phyloP scores from a whole-genome alignment of 2,797 vertebrate species.

The Rallus crepitans region DNA sequence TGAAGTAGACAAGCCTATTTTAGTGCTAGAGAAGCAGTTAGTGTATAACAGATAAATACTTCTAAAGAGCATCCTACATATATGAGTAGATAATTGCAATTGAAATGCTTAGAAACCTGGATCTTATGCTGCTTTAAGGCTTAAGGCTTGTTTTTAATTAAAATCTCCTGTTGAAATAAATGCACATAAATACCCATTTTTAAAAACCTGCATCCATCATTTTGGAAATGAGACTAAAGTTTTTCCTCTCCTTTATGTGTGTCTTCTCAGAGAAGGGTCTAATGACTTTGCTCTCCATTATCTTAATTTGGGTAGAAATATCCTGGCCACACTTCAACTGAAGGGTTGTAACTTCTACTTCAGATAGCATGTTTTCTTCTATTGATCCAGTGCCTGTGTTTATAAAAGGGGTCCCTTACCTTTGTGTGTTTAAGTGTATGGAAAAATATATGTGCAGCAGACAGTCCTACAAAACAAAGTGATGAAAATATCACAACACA shows the following conservation, averaged over 20 bases:
- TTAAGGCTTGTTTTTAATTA: not conserved
- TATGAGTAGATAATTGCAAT: not conserved
- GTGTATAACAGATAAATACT: not conserved
- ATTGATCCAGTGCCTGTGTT: not conserved
- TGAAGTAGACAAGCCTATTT: not conserved
- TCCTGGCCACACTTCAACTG: fast-evolving
- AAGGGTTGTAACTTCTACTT: fast-evolving
- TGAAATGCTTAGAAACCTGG: not conserved
- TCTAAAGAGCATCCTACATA: not conserved
- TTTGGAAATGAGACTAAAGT: not conserved
- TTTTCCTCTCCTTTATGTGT: not conserved
- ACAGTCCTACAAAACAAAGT: not conserved
- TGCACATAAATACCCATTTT: not conserved
- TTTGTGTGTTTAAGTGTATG: not conserved
- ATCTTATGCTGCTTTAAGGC: not conserved
- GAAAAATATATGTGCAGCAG: not conserved
- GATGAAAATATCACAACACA: not conserved
- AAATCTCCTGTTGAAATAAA: not conserved
- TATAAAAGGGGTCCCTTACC: not conserved
- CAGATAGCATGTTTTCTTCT: not conserved
- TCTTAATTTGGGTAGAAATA: not conserved
- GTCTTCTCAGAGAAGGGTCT: not conserved
- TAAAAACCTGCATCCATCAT: not conserved
- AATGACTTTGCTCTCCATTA: not conserved
- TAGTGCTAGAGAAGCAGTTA: not conserved